A percentile compares a stretch with the other conserved stretches of the same genome.
Evolutionary conservation across 2,797 vertebrate species (phyloP).

Genomic region (Vireo griseus): DNA sequence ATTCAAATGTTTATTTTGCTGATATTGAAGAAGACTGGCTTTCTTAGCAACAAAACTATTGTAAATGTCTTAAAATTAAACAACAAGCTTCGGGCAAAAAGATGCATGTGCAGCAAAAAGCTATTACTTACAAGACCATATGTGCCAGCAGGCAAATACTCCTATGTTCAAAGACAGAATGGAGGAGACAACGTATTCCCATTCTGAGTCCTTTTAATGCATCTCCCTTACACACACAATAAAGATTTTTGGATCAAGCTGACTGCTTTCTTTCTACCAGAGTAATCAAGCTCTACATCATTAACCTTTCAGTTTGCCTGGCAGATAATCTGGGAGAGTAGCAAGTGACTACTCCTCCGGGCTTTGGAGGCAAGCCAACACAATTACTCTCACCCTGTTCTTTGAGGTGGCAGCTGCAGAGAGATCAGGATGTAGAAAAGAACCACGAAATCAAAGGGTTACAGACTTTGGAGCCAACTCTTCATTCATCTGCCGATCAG

Average conservation of each 20-base stretch:
- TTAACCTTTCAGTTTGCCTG: conserved; percentile 64
- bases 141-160: conserved; percentile 20
- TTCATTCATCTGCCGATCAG: conserved; percentile 1
- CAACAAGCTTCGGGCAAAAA: background rate
- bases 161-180: background rate
- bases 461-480: background rate
- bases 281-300: conserved; percentile 53
- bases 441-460: conserved; percentile 9
- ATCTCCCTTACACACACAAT: background rate
- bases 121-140: background rate
- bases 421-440: conserved; percentile 34
- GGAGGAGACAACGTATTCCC: background rate
- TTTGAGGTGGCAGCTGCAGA: conserved; percentile 40
- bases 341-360: conserved; percentile 9
- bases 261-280: conserved; percentile 50
- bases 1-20: background rate
- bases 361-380: conserved; percentile 49
- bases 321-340: conserved; percentile 42
- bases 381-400: conserved; percentile 52
- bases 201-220: background rate
- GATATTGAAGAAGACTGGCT: background rate
- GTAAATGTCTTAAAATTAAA: conserved; percentile 21
- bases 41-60: background rate
- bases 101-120: background rate
- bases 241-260: conserved; percentile 36